Conservation (phyloP, 2,888 invertebrate species). For the Ophion obscuratus region DNA sequence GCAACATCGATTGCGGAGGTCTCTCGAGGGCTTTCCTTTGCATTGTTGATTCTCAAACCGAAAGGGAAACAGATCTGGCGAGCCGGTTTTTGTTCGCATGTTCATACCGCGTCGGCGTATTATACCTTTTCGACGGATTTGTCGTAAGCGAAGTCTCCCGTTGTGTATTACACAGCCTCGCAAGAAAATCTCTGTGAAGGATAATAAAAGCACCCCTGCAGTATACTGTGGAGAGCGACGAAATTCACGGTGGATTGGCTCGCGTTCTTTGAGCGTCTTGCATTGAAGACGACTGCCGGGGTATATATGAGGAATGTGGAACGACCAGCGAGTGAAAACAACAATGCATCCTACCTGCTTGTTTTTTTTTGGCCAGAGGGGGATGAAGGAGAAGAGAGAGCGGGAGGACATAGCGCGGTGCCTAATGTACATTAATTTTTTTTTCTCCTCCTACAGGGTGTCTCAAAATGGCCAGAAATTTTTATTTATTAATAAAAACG, state of each 20-base stretch:
- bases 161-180: slow-evolving; percentile 32
- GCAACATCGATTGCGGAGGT: not conserved
- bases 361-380: slow-evolving; percentile 20
- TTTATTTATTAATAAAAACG: too few relatives aligned
- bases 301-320: slow-evolving; percentile 60
- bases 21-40: not conserved
- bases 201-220: not conserved
- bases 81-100: slow-evolving; percentile 40
- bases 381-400: not conserved
- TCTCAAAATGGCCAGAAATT: too few relatives aligned
- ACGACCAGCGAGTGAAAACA: slow-evolving; percentile 62
- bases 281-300: slow-evolving; percentile 39
- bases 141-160: slow-evolving; percentile 29
- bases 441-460: not conserved
- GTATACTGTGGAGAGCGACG: slow-evolving; percentile 8
- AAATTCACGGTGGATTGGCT: slow-evolving; percentile 52
- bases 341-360: slow-evolving; percentile 63
- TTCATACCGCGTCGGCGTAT: slow-evolving; percentile 20
- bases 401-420: not conserved
- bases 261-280: slow-evolving; percentile 29
- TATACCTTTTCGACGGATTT: slow-evolving; percentile 37
- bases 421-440: not conserved
- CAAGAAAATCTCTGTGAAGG: slow-evolving; percentile 42
- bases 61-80: slow-evolving; percentile 20
- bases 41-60: slow-evolving; percentile 12